Evolutionary conservation across 2,113 vertebrate genomes (phyloP), one percentile per base, ranked within the genome.

Genomic region (Pseudonaja textilis): DNA sequence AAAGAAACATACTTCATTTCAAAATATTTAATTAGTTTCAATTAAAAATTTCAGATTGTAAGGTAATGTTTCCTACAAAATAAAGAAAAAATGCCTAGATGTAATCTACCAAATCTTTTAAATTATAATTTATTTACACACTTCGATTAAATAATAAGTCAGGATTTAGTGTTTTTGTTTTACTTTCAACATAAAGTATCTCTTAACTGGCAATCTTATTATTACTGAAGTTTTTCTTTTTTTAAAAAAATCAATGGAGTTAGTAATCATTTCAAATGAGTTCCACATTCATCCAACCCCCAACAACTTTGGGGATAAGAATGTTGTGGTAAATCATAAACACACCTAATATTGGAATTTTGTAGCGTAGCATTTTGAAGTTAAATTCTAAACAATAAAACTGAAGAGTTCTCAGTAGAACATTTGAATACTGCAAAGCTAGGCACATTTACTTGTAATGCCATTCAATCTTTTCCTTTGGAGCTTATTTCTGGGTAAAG

Each of bases 341-440:
- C 5, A 45, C 0, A 0, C 3, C 18, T 5, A 20, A 89, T 89
- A 89, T 3, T 47, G 57, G 25, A 1, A 61, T 39, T 18, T 3
- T 23, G 16, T 4, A 29, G 1, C 1, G 22, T 16, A 39, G 61
- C 25, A 9, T 39, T 56, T 47, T n/a, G 34, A 89, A 52, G 89
- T 5, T 47, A 45, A 11, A 1, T 3, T 89, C 26, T 29, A 42
- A 93, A 93, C 85, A 6, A n/a, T 0, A 57, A 22, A 0, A 0
- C 39, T 0, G 1, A 93, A 88, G 0, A 3, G 26, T 89, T 39
- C 14, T 64, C 0, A 25, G 5, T 14, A 5, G 0, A 0, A 42
- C 25, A 29, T 12, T n/a, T 0, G 7, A 89, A 89, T 26, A 50
- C 69, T 52, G 55, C 29, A 92, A 12, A 81, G 26, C 8, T 57